These are phyloP conservation scores for Musca domestica DNA, from an alignment of 1,140 invertebrate species.

Conservation along the genomic window DNA sequence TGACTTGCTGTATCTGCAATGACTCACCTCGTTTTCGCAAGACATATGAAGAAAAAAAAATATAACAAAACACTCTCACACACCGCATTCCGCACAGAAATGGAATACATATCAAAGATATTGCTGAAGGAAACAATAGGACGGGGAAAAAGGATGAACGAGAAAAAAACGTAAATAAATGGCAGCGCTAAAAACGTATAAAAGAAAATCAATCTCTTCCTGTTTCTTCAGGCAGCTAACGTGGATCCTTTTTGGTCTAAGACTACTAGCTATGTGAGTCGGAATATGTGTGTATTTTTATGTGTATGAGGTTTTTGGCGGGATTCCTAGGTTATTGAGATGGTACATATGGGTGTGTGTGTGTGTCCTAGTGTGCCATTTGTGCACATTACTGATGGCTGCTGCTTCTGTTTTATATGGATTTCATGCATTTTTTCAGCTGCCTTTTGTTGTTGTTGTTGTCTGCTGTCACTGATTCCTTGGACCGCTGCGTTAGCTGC, in stretches of 20 bases:
- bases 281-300: no score
- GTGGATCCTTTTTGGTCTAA: no score
- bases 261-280: no score
- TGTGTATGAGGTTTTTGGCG: no score
- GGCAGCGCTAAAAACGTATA: conserved; percentile 11
- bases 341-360: background rate
- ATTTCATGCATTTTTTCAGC: conserved; percentile 4
- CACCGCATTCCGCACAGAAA: conserved; percentile 6
- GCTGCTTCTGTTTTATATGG: background rate
- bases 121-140: background rate
- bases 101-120: conserved; percentile 18
- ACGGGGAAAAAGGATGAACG: background rate
- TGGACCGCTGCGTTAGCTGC: no score
- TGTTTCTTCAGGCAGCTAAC: background rate
- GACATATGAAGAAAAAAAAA: no score
- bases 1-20: no score
- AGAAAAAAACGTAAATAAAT: no score
- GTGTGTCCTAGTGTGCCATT: background rate
- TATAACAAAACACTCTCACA: no score
- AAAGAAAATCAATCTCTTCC: conserved; percentile 21
- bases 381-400: conserved; percentile 16
- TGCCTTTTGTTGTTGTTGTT: background rate
- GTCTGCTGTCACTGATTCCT: background rate
- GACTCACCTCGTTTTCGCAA: no score
- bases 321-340: background rate